These are phyloP conservation scores for Toxotes lorentzi DNA, from an alignment of 2,797 vertebrate genomes.

Conservation along the genomic window DNA sequence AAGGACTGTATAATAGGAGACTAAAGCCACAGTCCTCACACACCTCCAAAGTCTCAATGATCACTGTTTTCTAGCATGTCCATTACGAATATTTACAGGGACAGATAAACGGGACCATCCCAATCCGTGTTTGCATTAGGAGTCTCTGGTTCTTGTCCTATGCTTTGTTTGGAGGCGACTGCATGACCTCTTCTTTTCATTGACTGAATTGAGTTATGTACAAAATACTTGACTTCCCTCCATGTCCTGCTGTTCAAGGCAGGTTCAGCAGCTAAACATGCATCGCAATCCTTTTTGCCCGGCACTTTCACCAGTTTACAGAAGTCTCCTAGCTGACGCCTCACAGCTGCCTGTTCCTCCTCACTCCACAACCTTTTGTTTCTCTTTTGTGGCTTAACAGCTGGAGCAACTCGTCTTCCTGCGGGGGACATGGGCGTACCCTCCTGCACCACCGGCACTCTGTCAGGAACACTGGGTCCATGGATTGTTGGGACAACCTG, in stretches of 20 bases:
- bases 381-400: conserved; percentile 74
- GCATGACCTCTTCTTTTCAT: conserved; percentile 71
- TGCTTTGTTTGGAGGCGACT: conserved; percentile 52
- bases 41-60: conserved; percentile 7
- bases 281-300: conserved; percentile 82
- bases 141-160: conserved; percentile 58
- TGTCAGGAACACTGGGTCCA: conserved; percentile 51
- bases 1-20: conserved; percentile 17
- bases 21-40: conserved; percentile 36
- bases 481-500: conserved; percentile 77
- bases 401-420: conserved; percentile 13
- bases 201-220: conserved; percentile 82
- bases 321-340: conserved; percentile 79
- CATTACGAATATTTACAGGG: conserved; percentile 67
- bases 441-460: conserved; percentile 27
- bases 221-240: conserved; percentile 83
- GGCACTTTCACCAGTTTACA: conserved; percentile 78
- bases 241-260: conserved; percentile 77
- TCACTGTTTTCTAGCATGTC: conserved; percentile 32
- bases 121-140: conserved; percentile 64
- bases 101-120: conserved; percentile 82
- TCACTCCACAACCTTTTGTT: conserved; percentile 79
- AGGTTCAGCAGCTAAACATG: conserved; percentile 80
- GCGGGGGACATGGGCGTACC: conserved; percentile 17
- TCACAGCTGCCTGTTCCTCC: conserved; percentile 78